Evolutionary conservation across 2,797 vertebrate species (phyloP).

Genomic region (Parauchenoglanis ngamensis): DNA sequence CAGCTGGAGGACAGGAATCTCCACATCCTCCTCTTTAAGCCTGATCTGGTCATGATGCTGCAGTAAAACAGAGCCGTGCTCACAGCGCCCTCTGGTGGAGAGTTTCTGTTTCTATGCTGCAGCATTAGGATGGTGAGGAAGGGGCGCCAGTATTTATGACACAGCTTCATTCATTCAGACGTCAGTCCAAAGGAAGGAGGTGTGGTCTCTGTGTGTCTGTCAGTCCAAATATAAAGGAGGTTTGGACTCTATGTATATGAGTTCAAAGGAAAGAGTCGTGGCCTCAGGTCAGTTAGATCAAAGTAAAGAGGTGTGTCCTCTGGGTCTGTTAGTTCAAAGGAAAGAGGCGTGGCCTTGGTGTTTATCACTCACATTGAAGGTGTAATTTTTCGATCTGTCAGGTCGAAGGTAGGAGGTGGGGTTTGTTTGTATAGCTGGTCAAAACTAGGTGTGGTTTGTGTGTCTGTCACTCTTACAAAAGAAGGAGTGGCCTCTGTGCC

Average conservation of each 20-base stretch:
- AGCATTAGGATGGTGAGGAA: not conserved
- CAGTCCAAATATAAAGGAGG: no score
- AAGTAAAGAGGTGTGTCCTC: not conserved
- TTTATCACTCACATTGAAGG: no score
- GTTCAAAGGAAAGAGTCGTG: not conserved
- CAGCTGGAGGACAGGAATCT: slow-evolving; percentile 67
- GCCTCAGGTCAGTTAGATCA: not conserved
- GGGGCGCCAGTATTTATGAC: not conserved
- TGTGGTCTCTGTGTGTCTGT: not conserved
- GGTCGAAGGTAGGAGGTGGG: not conserved
- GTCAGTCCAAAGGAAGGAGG: not conserved
- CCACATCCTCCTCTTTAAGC: slow-evolving; percentile 63
- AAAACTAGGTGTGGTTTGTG: no score
- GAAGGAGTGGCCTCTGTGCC: not conserved
- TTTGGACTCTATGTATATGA: not conserved
- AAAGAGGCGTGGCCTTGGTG: not conserved
- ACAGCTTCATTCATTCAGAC: not conserved
- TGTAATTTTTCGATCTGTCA: no score
- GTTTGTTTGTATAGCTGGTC: no score
- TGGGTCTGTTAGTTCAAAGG: rapidly evolving
- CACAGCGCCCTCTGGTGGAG: slow-evolving; percentile 54
- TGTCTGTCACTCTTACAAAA: not conserved
- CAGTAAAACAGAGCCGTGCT: slow-evolving; percentile 7
- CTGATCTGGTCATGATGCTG: slow-evolving; percentile 52
- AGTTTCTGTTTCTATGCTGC: not conserved